These are phyloP conservation scores for Apostichopus californicus DNA, from an alignment of 35 echinoderm and acorn worm species.

Conservation along the genomic window DNA sequence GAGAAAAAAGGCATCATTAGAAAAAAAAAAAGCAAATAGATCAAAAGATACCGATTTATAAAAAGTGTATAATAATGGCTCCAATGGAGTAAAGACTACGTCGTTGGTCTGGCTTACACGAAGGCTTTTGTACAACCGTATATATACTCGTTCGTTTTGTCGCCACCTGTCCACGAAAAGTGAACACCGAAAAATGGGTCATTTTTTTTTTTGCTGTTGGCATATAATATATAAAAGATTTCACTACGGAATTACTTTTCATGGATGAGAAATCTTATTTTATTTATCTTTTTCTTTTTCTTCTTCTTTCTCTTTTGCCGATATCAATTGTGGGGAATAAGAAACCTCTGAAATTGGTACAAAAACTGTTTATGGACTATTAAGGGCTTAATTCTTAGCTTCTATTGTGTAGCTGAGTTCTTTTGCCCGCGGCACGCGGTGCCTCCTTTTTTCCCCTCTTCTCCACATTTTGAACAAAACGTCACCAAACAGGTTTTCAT, in stretches of 20 bases:
- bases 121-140: neutral
- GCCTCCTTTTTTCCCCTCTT: neutral
- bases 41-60: neutral
- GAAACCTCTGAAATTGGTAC: neutral
- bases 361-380: slow-evolving; percentile 11
- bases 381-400: neutral
- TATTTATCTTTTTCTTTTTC: too few species aligned
- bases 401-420: neutral
- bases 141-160: neutral
- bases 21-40: neutral
- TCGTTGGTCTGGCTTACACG: neutral
- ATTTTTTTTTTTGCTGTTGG: neutral
- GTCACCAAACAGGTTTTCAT: too few species aligned
- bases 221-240: neutral
- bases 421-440: neutral
- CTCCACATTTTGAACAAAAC: neutral
- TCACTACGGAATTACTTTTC: neutral
- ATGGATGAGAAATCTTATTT: neutral
- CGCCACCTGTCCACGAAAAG: slow-evolving; percentile 3
- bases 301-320: neutral
- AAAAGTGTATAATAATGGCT: too few species aligned
- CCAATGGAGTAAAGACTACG: neutral
- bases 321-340: neutral
- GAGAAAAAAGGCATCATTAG: neutral
- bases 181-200: neutral